Percentiles rank a stretch among this genome's conserved stretches.
These are phyloP conservation scores for Tinamus guttatus DNA, from an alignment of 2,113 vertebrate species.

Conservation along the genomic window DNA sequence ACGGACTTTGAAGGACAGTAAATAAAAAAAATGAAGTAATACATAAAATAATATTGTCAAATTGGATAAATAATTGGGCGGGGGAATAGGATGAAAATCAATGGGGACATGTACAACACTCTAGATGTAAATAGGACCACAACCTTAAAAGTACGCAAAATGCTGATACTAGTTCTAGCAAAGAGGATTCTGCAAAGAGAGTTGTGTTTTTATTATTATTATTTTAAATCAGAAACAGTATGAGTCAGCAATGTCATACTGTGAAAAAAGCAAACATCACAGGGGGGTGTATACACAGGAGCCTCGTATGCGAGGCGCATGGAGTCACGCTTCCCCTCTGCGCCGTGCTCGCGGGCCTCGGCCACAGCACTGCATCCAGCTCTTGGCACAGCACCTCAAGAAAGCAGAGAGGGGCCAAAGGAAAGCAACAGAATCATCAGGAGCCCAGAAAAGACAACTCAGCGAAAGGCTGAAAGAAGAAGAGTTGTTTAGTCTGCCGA, in stretches of 20 bases:
- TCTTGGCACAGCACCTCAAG: constrained; percentile 10
- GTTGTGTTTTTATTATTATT: neutral
- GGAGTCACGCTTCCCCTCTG: constrained; percentile 20
- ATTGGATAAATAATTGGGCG: neutral
- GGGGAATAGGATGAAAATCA: neutral
- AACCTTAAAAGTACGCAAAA: neutral
- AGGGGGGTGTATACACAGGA: constrained; percentile 45
- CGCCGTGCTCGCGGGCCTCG: neutral
- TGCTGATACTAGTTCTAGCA: neutral
- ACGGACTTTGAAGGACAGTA: neutral
- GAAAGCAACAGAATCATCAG: constrained; percentile 33
- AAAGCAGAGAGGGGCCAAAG: constrained; percentile 40
- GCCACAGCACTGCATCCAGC: neutral
- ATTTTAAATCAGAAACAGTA: neutral
- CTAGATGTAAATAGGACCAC: neutral
- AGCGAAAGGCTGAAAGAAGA: neutral
- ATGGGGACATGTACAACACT: neutral
- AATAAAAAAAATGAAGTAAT: neutral
- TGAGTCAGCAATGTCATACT: constrained; percentile 23
- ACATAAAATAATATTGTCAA: neutral
- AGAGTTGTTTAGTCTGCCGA: constrained; percentile 10
- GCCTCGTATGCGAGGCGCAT: neutral
- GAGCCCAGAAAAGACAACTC: neutral
- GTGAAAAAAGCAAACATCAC: constrained; percentile 54
- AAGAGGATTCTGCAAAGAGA: neutral